Evolutionary conservation across 2,888 invertebrate species (phyloP).

Genomic region (Pachymerium ferrugineum): DNA sequence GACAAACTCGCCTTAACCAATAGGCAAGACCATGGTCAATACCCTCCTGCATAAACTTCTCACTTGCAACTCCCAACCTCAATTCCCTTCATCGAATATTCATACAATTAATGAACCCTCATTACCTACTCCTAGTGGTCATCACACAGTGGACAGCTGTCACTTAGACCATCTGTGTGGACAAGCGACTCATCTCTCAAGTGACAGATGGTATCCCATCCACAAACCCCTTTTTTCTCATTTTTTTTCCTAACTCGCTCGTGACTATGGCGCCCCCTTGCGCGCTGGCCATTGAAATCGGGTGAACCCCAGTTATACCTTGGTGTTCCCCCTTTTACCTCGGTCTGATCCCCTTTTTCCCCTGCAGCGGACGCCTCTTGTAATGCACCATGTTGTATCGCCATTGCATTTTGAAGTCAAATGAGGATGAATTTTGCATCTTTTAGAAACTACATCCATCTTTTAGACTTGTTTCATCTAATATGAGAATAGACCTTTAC

Average conservation of each 20-base stretch:
- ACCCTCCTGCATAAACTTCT: too few relatives aligned
- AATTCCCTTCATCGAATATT: neutral
- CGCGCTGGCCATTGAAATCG: neutral
- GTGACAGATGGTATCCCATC: neutral
- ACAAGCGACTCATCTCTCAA: constrained; percentile 9
- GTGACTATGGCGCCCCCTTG: neutral
- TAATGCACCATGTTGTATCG: neutral
- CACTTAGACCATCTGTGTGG: constrained; percentile 7
- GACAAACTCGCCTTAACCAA: too few relatives aligned
- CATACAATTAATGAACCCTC: neutral
- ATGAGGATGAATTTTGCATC: constrained; percentile 15
- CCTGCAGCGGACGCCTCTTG: neutral
- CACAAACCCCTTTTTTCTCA: neutral
- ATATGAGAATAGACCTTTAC: neutral
- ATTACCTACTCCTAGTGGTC: neutral
- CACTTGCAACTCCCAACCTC: neutral
- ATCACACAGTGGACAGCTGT: constrained; percentile 13
- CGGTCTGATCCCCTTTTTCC: constrained; percentile 6
- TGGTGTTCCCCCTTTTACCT: neutral
- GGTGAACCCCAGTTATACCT: neutral
- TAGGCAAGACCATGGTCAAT: neutral
- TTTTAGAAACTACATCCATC: neutral
- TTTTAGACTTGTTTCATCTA: neutral
- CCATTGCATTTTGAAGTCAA: constrained; percentile 19
- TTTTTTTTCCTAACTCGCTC: neutral